A percentile compares a stretch with the other conserved stretches of the same genome.
These are phyloP conservation scores for Watsonalla cultraria DNA, from an alignment of 2,888 invertebrate genomes.

Conservation along the genomic window DNA sequence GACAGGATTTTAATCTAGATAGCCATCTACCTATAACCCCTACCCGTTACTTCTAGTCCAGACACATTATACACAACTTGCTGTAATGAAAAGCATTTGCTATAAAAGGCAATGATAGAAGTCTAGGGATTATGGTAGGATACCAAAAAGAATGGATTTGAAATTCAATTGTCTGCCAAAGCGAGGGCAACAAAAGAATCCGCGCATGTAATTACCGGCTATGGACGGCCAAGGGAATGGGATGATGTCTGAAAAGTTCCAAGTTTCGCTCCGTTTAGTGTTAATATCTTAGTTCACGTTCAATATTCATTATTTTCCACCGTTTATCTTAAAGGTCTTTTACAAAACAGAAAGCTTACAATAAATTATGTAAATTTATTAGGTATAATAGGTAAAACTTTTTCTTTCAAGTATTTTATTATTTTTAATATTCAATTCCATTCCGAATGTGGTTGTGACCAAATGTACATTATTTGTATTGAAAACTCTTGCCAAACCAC, in stretches of 20 bases:
- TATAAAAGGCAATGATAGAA: conserved; percentile 29
- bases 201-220: conserved; percentile 56
- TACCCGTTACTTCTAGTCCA: conserved; percentile 10
- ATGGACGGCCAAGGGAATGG: conserved; percentile 45
- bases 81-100: conserved; percentile 19
- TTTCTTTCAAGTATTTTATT: too few species aligned
- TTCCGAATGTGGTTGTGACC: too few species aligned
- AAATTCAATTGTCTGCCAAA: conserved; percentile 57
- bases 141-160: conserved; percentile 42
- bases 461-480: too few species aligned
- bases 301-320: conserved; percentile 28
- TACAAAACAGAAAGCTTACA: not conserved
- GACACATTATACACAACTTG: conserved; percentile 35
- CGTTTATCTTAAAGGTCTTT: conserved; percentile 7
- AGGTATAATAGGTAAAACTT: too few species aligned
- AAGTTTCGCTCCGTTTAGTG: conserved; percentile 28
- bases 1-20: too few species aligned
- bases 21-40: too few species aligned
- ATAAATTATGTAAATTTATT: not conserved
- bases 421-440: too few species aligned
- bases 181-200: conserved; percentile 49
- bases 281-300: conserved; percentile 32
- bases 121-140: conserved; percentile 32
- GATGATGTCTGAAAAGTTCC: conserved; percentile 62
- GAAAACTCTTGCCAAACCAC: too few species aligned